Percentiles rank a stretch among this genome's conserved stretches.
Evolutionary conservation across 2,888 invertebrate species (phyloP).

Genomic region (Coremacera marginata): DNA sequence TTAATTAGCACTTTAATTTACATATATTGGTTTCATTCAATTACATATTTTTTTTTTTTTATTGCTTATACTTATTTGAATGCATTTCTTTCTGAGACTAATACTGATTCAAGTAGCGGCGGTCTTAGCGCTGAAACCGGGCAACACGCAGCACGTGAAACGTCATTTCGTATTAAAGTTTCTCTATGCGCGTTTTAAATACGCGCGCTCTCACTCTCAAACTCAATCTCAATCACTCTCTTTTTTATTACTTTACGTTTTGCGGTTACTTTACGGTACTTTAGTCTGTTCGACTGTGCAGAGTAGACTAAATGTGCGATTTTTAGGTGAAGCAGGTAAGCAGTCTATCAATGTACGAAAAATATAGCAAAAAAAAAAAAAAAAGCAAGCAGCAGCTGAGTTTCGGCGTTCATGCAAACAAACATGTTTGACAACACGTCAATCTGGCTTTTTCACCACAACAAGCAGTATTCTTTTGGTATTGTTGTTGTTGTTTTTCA

Average conservation of each 20-base stretch:
- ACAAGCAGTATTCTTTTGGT: neutral
- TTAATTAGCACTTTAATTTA: neutral
- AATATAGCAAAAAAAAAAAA: neutral
- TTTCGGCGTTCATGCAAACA: neutral
- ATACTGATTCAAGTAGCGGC: neutral
- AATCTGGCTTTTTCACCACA: neutral
- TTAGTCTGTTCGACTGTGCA: slow-evolving; percentile 7
- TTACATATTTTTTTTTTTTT: neutral
- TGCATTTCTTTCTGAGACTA: neutral
- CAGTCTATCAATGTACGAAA: neutral
- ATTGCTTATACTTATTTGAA: neutral
- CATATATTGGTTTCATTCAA: neutral
- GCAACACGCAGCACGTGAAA: neutral
- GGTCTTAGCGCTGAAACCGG: neutral
- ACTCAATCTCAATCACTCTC: neutral
- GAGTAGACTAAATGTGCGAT: slow-evolving; percentile 8
- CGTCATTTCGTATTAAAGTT: neutral
- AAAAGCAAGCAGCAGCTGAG: neutral
- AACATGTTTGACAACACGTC: neutral
- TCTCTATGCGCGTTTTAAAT: neutral
- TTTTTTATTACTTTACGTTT: neutral
- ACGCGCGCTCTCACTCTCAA: neutral
- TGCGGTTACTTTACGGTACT: neutral
- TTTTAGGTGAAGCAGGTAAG: no score
- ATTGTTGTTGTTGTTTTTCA: no score